A percentile compares a stretch with the other conserved stretches of the same genome.
These are phyloP conservation scores for Bovichtus variegatus DNA, from an alignment of 2,797 vertebrate species.

Conservation along the genomic window DNA sequence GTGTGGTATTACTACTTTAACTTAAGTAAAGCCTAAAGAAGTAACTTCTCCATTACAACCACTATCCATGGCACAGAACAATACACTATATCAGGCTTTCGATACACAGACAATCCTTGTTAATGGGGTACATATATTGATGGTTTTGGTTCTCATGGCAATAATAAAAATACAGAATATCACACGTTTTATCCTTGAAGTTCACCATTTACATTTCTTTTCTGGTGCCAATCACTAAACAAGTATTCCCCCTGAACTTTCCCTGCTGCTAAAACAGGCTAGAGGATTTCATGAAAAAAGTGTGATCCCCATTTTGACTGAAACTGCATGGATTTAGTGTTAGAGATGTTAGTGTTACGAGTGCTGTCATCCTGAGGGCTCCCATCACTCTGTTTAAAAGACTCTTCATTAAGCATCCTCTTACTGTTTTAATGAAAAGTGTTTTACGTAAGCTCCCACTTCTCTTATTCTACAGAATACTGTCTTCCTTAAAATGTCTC, in stretches of 20 bases:
- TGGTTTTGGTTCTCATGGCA: neutral
- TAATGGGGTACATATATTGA: neutral
- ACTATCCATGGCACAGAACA: neutral
- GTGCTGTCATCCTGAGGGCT: slow-evolving; percentile 60
- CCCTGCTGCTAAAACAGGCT: slow-evolving; percentile 21
- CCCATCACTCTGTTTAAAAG: slow-evolving; percentile 60
- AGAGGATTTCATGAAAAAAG: slow-evolving; percentile 40
- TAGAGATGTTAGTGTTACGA: slow-evolving; percentile 50
- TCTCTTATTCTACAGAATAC: slow-evolving; percentile 48
- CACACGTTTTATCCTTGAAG: neutral
- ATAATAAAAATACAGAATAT: neutral
- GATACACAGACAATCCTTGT: neutral
- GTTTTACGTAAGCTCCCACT: slow-evolving; percentile 60
- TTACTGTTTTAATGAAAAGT: slow-evolving; percentile 68
- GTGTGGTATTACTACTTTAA: neutral
- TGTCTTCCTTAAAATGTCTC: slow-evolving; percentile 47
- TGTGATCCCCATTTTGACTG: slow-evolving; percentile 54
- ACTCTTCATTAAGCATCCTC: slow-evolving; percentile 64
- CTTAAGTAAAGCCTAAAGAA: neutral
- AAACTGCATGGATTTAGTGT: slow-evolving; percentile 62
- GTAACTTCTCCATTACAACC: neutral
- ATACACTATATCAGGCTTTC: neutral
- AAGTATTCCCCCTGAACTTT: slow-evolving; percentile 21
- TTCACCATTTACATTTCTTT: slow-evolving; percentile 7
- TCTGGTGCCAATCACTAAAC: neutral